Percentiles rank a stretch among this genome's conserved stretches.
Evolutionary conservation across 30 jellyfish, hydroid and myxozoan species (phyloP).

Genomic region (Haliclystus octoradiatus): DNA sequence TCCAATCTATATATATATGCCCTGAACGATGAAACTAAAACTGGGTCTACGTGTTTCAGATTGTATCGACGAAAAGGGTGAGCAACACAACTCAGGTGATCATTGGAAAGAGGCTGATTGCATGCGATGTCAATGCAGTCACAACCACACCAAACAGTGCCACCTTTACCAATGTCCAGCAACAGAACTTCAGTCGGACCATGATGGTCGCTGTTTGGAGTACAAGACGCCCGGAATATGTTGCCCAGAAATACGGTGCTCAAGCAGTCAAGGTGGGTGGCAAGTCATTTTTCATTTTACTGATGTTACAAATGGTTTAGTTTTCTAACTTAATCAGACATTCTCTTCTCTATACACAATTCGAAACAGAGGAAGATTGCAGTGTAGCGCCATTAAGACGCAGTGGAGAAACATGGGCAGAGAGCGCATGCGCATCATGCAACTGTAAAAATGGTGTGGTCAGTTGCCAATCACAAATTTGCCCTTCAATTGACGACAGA

Average conservation of each 20-base stretch:
- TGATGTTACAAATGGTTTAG: too few species aligned
- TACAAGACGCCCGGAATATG: neutral
- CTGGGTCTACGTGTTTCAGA: neutral
- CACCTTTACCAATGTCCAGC: neutral
- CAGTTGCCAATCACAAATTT: too few species aligned
- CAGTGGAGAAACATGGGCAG: too few species aligned
- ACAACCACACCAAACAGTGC: neutral
- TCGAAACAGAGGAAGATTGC: too few species aligned
- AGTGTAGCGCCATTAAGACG: too few species aligned
- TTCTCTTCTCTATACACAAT: too few species aligned
- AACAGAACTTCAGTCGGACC: neutral
- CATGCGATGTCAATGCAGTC: neutral
- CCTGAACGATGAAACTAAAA: too few species aligned
- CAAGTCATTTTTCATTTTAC: too few species aligned
- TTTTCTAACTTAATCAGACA: too few species aligned
- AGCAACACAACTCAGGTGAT: neutral
- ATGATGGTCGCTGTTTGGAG: neutral
- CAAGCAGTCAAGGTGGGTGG: too few species aligned
- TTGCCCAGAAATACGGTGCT: slow-evolving; percentile 1
- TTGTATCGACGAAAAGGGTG: neutral
- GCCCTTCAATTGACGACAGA: too few species aligned
- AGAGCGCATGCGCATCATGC: neutral
- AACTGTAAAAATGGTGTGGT: neutral
- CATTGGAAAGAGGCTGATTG: neutral
- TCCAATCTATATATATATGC: too few species aligned